phyloP scores from a whole-genome alignment of 2,113 vertebrate species.

The Beaufortia kweichowensis region DNA sequence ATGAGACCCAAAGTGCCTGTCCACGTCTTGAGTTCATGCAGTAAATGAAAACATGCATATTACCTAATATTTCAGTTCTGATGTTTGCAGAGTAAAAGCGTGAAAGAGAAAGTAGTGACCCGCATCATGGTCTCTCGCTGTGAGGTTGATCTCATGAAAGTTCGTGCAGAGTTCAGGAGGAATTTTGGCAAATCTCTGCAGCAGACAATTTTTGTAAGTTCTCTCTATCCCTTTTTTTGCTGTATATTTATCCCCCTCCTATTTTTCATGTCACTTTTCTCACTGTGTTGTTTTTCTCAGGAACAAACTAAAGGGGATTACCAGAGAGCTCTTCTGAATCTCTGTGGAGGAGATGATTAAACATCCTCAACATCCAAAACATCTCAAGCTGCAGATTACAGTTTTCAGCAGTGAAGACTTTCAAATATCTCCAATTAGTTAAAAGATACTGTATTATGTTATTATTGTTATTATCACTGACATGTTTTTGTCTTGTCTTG shows the following conservation, averaged over 20 bases:
- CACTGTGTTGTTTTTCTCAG: constrained; percentile 66
- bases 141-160: constrained; percentile 92
- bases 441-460: constrained; percentile 17
- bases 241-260: not conserved
- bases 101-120: constrained; percentile 89
- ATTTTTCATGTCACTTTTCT: not conserved
- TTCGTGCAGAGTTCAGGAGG: constrained; percentile 88
- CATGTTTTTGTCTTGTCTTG: not conserved
- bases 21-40: not conserved
- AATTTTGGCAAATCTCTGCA: constrained; percentile 87
- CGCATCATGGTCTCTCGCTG: constrained; percentile 90
- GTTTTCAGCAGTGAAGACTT: not conserved
- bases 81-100: constrained; percentile 82
- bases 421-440: not conserved
- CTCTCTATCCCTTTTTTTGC: not conserved
- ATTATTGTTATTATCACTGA: too few species aligned
- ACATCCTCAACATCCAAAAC: constrained; percentile 3
- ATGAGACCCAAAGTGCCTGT: not conserved
- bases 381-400: not conserved
- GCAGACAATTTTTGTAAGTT: constrained; percentile 80
- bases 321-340: constrained; percentile 86
- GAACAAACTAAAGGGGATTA: constrained; percentile 97
- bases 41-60: too few species aligned
- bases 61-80: not conserved
- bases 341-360: constrained; percentile 89